Percentiles rank a stretch among this genome's conserved stretches.
These are phyloP conservation scores for Dinoponera quadriceps DNA, from an alignment of 1,140 invertebrate species.

Conservation along the genomic window DNA sequence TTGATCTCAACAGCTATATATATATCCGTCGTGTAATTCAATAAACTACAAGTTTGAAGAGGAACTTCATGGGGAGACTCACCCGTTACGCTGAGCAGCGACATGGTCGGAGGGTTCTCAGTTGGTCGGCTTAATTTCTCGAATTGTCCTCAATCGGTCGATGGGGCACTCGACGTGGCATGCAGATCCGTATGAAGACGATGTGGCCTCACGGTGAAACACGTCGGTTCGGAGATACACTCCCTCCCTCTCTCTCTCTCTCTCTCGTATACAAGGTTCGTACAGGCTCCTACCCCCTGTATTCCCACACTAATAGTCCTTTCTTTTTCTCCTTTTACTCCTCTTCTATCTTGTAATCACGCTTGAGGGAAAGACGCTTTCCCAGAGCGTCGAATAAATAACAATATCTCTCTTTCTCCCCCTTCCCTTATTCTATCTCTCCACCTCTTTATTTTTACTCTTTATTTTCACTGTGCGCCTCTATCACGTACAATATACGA, in stretches of 20 bases:
- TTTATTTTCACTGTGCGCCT: conserved; percentile 58
- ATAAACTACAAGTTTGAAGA: neutral
- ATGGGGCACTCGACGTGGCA: conserved; percentile 65
- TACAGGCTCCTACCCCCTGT: conserved; percentile 28
- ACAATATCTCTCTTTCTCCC: neutral
- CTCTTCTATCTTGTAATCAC: too few species aligned
- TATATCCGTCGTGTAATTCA: neutral
- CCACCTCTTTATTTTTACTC: conserved; percentile 24
- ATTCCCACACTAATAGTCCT: conserved; percentile 53
- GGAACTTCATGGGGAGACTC: conserved; percentile 44
- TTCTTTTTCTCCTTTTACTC: conserved; percentile 4
- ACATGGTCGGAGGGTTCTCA: conserved; percentile 76
- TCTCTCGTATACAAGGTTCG: conserved; percentile 59
- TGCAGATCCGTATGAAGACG: conserved; percentile 61
- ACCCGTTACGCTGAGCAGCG: conserved; percentile 82
- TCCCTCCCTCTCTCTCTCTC: conserved; percentile 2
- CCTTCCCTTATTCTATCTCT: neutral
- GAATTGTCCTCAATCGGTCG: conserved; percentile 65
- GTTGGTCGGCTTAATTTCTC: conserved; percentile 62
- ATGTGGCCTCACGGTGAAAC: conserved; percentile 66
- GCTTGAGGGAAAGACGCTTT: too few species aligned
- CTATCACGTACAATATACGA: conserved; percentile 52
- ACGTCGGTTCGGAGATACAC: conserved; percentile 64
- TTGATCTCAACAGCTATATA: neutral
- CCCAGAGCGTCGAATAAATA: too few species aligned